Evolutionary conservation across 2,888 invertebrate species (phyloP), one percentile per base, ranked within the genome.

Genomic region (Monochamus alternatus): DNA sequence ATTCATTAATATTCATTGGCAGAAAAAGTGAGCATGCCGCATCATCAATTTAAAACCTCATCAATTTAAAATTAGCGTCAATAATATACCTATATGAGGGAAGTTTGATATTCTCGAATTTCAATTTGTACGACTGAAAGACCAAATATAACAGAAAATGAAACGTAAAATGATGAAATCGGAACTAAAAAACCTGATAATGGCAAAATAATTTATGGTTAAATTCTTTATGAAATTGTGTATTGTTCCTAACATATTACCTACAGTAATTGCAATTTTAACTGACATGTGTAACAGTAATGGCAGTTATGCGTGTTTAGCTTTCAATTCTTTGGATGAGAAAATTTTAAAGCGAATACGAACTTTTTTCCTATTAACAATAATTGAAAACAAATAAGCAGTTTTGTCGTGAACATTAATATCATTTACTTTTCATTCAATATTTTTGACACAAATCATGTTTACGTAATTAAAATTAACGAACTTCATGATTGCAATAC

Each of bases 1-100:
- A 55, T 12, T 67, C 51, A 67, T 67, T 58, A 67, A 67, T 67
- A 67, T 67, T 55, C 67, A 67, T 58, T n/a, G 67, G 3, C 51
- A 44, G 31, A 44, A 67, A 67, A 67, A 10, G 58, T 22, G 67
- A 67, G 38, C 55, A 55, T 32, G 14, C 32, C 43, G 10, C 31
- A 67, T 55, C 55, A 44, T 38, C 38, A 55, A 58, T 67, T 52
- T 67, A 67, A 58, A 67, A 67, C 51, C 38, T 22, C 67, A 67
- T 55, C 67, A 55, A 67, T 67, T 55, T 67, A 55, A 67, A 67
- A 67, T 67, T 22, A 55, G 55, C 32, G 14, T 55, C 38, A 22
- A 22, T 22, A 47, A 30, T 30, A 22, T 22, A 64, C 38, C 38
- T 38, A 38, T 38, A 38, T 32, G 32, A 60, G 32, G 32, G 32